A percentile compares a stretch with the other conserved stretches of the same genome.
These are phyloP conservation scores for Patiria pectinifera DNA, from an alignment of 53 echinoderm and acorn worm genomes.

Conservation along the genomic window DNA sequence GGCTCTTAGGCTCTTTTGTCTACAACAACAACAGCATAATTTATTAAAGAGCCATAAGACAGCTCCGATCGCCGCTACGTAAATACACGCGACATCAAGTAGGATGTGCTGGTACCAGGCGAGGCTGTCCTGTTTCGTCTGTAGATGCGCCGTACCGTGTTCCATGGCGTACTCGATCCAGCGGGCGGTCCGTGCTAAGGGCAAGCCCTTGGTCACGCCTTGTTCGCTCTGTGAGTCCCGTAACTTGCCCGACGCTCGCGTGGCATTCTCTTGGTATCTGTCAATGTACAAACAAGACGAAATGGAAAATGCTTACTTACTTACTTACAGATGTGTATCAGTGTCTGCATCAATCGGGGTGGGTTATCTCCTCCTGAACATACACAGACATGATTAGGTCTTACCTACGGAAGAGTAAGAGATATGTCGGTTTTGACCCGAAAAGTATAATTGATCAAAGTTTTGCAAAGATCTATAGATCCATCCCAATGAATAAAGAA, in stretches of 20 bases:
- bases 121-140: neutral
- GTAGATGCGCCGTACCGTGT: conserved; percentile 33
- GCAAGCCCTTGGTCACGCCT: neutral
- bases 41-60: neutral
- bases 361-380: too few species aligned
- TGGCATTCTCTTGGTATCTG: conserved; percentile 41
- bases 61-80: neutral
- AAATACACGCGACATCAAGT: conserved; percentile 11
- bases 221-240: neutral
- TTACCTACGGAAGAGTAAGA: too few species aligned
- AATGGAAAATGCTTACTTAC: neutral
- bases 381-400: too few species aligned
- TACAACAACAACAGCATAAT: neutral
- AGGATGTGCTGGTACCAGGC: conserved; percentile 42
- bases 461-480: too few species aligned
- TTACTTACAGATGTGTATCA: too few species aligned
- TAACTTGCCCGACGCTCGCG: conserved; percentile 5
- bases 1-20: neutral
- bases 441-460: too few species aligned
- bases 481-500: too few species aligned
- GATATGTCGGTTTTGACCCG: too few species aligned
- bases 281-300: neutral
- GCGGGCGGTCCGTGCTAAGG: conserved; percentile 24
- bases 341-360: too few species aligned
- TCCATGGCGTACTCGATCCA: conserved; percentile 62